Conservation (phyloP, 1,140 invertebrate genomes). For the Drosophila sechellia region DNA sequence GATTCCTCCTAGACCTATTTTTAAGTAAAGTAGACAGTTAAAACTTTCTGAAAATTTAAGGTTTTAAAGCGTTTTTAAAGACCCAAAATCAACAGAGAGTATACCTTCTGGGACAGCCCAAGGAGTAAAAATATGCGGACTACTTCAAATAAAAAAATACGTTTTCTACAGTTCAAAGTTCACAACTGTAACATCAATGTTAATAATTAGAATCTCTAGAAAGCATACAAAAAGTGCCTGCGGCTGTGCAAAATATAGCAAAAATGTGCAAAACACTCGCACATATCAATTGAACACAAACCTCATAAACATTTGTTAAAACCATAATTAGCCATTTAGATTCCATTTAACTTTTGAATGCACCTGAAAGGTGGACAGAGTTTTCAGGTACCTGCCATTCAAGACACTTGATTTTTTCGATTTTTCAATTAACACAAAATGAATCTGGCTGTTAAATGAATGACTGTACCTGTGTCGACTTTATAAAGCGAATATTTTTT, state of each 20-base stretch:
- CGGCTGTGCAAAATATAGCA: constrained; percentile 27
- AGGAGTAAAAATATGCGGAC: no score
- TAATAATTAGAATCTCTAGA: constrained; percentile 45
- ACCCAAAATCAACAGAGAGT: neutral
- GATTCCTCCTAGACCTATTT: no score
- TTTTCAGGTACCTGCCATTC: constrained; percentile 32
- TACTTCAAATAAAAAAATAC: no score
- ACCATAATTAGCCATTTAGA: constrained; percentile 40
- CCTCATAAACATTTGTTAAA: constrained; percentile 64
- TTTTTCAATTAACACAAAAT: constrained; percentile 22
- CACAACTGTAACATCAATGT: neutral
- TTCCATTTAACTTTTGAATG: constrained; percentile 62
- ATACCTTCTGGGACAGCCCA: no score
- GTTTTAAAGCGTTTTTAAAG: no score
- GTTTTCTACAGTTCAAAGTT: neutral
- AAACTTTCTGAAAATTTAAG: no score
- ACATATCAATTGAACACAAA: constrained; percentile 60
- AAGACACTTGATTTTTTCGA: constrained; percentile 24
- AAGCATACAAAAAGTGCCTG: constrained; percentile 26
- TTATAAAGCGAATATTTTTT: constrained; percentile 47
- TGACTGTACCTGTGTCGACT: constrained; percentile 48
- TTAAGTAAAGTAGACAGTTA: no score
- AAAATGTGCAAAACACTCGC: constrained; percentile 44
- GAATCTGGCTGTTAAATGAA: constrained; percentile 31
- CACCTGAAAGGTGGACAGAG: constrained; percentile 11